Conservation (phyloP, 2,888 invertebrate species). For the Drosophila parthenogenetica region DNA sequence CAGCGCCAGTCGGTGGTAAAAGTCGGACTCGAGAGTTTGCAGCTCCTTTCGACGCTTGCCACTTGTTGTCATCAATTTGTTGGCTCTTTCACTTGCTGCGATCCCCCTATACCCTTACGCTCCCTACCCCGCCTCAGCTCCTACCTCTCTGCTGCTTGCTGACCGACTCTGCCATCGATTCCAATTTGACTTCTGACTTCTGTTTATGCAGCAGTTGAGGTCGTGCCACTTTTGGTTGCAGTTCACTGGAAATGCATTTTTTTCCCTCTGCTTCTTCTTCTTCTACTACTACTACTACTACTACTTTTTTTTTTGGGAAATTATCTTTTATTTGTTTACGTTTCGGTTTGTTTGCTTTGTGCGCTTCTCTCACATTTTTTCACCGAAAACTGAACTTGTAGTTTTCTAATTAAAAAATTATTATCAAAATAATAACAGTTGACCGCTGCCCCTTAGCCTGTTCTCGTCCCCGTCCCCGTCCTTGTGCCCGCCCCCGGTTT, state of each 20-base stretch:
- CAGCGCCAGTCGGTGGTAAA: conserved; percentile 50
- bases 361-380: conserved; percentile 30
- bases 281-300: no score
- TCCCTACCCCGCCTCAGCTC: conserved; percentile 10
- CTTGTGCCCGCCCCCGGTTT: no score
- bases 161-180: conserved; percentile 10
- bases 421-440: conserved; percentile 48
- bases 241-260: conserved; percentile 56
- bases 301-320: conserved; percentile 46
- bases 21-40: conserved; percentile 31
- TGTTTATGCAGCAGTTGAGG: conserved; percentile 58
- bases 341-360: conserved; percentile 73
- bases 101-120: not conserved
- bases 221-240: conserved; percentile 63
- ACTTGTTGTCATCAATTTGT: conserved; percentile 80
- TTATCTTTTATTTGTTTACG: conserved; percentile 52
- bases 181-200: conserved; percentile 34
- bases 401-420: conserved; percentile 77
- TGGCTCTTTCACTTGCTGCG: conserved; percentile 47
- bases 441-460: not conserved
- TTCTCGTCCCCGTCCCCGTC: no score
- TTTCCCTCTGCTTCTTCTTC: not conserved
- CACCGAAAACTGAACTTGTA: conserved; percentile 72
- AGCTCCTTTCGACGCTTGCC: conserved; percentile 76
- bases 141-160: no score